Percentiles rank a stretch among this genome's conserved stretches.
These are phyloP conservation scores for Porites rus DNA, from an alignment of 92 coral and sea anemone genomes.

Conservation along the genomic window DNA sequence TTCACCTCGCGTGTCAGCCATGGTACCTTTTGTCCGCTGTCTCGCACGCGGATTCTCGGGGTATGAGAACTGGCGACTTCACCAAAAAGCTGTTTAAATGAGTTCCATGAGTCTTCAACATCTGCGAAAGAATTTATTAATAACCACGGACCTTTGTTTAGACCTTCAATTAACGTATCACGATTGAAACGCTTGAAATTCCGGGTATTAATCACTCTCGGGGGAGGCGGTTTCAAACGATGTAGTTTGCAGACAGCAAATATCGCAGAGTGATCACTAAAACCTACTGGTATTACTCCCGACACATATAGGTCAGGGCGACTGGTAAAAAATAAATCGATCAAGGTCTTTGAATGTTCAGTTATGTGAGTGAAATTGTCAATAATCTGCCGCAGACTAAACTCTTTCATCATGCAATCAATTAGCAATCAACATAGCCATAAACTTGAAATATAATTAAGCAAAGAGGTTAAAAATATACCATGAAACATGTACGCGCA, in stretches of 20 bases:
- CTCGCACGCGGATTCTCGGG: constrained; percentile 46
- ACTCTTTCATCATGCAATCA: constrained; percentile 29
- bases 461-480: no score
- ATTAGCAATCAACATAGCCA: no score
- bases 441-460: no score
- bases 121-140: constrained; percentile 31
- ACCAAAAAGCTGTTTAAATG: constrained; percentile 55
- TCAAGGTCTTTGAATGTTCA: constrained; percentile 30
- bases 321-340: constrained; percentile 28
- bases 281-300: constrained; percentile 51
- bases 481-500: no score
- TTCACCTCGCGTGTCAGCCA: constrained; percentile 58
- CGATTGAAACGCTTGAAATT: constrained; percentile 59
- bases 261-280: constrained; percentile 53
- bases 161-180: constrained; percentile 42
- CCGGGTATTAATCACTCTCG: constrained; percentile 40
- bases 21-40: constrained; percentile 53
- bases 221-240: constrained; percentile 53
- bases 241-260: constrained; percentile 58
- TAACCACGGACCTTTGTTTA: constrained; percentile 56
- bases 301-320: constrained; percentile 19
- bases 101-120: constrained; percentile 52
- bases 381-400: constrained; percentile 30
- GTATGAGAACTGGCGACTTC: constrained; percentile 55
- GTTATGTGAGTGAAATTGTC: constrained; percentile 32